A percentile compares a stretch with the other conserved stretches of the same genome.
Conservation (phyloP, 2,797 vertebrate species). For the Novumbra hubbsi region DNA sequence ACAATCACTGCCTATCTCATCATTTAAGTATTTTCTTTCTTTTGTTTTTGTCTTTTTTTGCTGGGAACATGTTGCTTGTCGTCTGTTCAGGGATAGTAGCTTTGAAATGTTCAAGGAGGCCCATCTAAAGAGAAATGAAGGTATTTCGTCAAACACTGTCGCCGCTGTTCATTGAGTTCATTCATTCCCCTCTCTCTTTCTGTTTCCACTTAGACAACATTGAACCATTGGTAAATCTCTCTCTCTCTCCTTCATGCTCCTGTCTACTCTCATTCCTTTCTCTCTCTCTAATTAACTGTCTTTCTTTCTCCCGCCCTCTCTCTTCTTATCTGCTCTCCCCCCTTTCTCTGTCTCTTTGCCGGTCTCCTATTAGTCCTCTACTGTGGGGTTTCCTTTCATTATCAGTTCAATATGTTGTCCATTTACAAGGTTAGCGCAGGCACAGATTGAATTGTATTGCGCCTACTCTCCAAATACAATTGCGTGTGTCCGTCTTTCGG, state of each 20-base stretch:
- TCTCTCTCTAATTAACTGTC: neutral
- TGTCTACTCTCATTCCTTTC: neutral
- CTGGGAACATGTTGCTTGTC: neutral
- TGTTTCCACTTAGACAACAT: neutral
- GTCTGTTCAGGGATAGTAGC: neutral
- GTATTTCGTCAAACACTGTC: neutral
- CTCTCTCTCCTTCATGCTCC: slow-evolving; percentile 6
- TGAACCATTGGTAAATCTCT: neutral
- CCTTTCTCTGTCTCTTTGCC: neutral
- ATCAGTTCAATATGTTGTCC: slow-evolving; percentile 49
- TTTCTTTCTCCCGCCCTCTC: slow-evolving; percentile 8
- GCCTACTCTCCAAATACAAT: slow-evolving; percentile 54
- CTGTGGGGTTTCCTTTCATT: slow-evolving; percentile 15
- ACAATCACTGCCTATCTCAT: slow-evolving; percentile 4
- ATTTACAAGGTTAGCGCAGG: slow-evolving; percentile 49
- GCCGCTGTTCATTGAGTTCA: neutral
- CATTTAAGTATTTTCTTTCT: neutral
- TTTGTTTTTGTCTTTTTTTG: neutral
- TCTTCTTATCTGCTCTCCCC: neutral
- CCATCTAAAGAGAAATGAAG: neutral
- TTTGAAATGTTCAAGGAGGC: neutral
- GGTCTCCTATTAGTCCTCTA: slow-evolving; percentile 13
- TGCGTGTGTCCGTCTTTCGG: slow-evolving; percentile 47
- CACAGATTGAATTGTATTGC: slow-evolving; percentile 55
- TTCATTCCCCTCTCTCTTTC: neutral